Conservation (phyloP, 2,113 vertebrate genomes). For the Piprites chloris region DNA sequence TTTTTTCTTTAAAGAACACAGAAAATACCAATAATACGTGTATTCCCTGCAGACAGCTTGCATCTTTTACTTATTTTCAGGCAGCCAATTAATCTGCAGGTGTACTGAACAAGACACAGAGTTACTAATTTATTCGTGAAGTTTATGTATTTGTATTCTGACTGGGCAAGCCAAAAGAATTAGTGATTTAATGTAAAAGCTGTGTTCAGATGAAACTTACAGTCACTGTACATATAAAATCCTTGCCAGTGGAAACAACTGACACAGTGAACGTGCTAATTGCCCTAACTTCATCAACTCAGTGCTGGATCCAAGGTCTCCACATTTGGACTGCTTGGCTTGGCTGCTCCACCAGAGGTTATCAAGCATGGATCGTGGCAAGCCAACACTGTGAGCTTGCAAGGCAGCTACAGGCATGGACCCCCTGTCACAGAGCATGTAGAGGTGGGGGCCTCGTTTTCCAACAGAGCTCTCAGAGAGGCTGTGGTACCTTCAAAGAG, state of each 20-base stretch:
- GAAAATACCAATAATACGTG: neutral
- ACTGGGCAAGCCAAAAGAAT: conserved; percentile 16
- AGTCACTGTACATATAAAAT: conserved; percentile 11
- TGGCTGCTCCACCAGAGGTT: neutral
- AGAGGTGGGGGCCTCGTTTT: neutral
- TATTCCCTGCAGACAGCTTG: neutral
- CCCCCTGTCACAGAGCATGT: neutral
- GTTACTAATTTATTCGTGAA: neutral
- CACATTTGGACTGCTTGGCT: neutral
- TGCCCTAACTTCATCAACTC: neutral
- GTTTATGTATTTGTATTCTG: conserved; percentile 7
- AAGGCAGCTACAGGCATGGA: neutral
- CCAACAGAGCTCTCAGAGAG: neutral
- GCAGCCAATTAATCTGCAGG: neutral
- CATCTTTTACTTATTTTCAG: neutral
- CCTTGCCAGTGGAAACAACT: conserved; percentile 51
- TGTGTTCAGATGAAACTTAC: neutral
- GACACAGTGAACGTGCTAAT: neutral
- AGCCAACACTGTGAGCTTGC: neutral
- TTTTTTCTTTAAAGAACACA: neutral
- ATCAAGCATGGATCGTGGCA: rapidly evolving
- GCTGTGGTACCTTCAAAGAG: neutral
- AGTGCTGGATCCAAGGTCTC: neutral
- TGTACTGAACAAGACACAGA: neutral
- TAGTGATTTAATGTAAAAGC: neutral